Evolutionary conservation across 2,113 vertebrate species (phyloP).

Genomic region (Perccottus glenii): DNA sequence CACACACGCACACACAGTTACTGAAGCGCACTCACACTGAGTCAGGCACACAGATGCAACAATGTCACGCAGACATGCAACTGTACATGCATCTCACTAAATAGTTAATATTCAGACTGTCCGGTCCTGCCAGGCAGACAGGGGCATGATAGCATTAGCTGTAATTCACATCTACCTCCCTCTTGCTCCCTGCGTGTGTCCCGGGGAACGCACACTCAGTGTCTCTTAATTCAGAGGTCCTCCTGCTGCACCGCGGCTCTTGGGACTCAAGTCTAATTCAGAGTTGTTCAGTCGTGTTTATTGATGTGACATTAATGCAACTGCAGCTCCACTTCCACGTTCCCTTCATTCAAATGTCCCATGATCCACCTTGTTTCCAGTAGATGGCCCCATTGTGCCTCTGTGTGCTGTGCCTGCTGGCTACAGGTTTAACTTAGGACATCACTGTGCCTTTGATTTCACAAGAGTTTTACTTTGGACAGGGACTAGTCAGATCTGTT

Average conservation of each 20-base stretch:
- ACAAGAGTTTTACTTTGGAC: not conserved
- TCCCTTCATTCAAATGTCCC: constrained; percentile 10
- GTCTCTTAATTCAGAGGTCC: constrained; percentile 18
- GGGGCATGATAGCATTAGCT: constrained; percentile 35
- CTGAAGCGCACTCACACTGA: not conserved
- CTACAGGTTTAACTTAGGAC: constrained; percentile 50
- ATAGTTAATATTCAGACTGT: constrained; percentile 53
- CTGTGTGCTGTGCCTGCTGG: constrained; percentile 27
- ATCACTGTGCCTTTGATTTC: constrained; percentile 9
- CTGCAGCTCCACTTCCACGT: constrained; percentile 11
- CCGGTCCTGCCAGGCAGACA: constrained; percentile 35
- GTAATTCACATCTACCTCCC: constrained; percentile 18
- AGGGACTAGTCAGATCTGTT: not conserved
- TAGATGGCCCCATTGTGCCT: constrained; percentile 74
- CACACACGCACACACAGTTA: constrained; percentile 20
- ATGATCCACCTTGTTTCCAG: constrained; percentile 47
- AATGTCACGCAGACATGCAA: not conserved
- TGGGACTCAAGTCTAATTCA: constrained; percentile 47
- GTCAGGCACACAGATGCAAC: constrained; percentile 5
- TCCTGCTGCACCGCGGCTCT: constrained; percentile 39
- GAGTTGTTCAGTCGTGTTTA: constrained; percentile 50
- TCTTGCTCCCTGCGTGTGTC: not conserved
- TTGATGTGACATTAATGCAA: constrained; percentile 46
- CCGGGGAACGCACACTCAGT: not conserved
- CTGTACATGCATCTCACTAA: constrained; percentile 19